Conservation (phyloP, 2,113 vertebrate genomes). For the Tretioscincus oriximinensis region DNA sequence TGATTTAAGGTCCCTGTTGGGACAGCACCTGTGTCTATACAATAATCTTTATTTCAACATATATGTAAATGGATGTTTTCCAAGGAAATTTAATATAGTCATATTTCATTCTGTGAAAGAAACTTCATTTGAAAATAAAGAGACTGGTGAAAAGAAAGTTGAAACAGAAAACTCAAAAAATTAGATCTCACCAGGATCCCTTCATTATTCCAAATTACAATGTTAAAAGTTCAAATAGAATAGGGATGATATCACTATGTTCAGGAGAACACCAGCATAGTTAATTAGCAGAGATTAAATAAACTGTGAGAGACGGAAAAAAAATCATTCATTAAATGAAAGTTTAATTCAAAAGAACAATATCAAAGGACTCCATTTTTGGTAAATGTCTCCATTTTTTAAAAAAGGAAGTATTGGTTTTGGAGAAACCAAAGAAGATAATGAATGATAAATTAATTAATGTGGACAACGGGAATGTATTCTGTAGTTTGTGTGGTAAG, state of each 20-base stretch:
- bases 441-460: not conserved
- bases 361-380: too few relatives aligned
- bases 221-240: not conserved
- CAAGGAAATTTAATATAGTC: not conserved
- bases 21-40: not conserved
- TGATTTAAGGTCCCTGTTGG: too few relatives aligned
- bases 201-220: not conserved
- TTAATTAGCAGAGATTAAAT: not conserved
- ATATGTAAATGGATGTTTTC: not conserved
- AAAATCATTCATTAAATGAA: not conserved
- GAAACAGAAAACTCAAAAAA: not conserved
- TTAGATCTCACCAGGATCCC: too few relatives aligned
- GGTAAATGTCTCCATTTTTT: too few relatives aligned
- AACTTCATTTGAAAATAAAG: too few relatives aligned
- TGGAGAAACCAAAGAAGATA: not conserved
- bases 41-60: not conserved
- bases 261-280: not conserved
- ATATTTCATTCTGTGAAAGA: not conserved
- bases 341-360: not conserved
- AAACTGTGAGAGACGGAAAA: not conserved
- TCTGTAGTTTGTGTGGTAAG: not conserved
- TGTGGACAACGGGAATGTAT: too few relatives aligned
- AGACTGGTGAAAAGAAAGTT: not conserved
- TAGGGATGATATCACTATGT: not conserved
- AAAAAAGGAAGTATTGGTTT: not conserved